Percentiles rank a stretch among this genome's conserved stretches.
phyloP scores from a whole-genome alignment of 2,888 invertebrate genomes.

The Catocala sponsa region DNA sequence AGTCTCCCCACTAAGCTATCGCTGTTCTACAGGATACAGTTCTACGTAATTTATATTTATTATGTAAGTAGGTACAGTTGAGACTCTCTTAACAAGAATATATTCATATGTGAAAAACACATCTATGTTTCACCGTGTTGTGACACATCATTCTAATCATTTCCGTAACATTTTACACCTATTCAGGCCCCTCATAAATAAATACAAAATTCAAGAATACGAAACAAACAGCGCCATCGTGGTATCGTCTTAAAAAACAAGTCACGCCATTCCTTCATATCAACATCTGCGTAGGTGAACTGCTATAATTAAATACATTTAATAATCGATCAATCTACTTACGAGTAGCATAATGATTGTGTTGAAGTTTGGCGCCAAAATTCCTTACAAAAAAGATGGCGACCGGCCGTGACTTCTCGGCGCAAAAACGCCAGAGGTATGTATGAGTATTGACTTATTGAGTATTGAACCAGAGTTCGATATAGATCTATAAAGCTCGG shows the following conservation, averaged over 20 bases:
- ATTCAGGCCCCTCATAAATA: conserved; percentile 73
- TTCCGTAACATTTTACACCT: conserved; percentile 63
- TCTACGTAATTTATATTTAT: no score
- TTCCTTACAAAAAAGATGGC: conserved; percentile 79
- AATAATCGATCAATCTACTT: conserved; percentile 33
- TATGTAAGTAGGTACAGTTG: no score
- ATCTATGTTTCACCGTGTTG: conserved; percentile 1
- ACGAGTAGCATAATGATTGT: conserved; percentile 56
- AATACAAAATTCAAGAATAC: conserved; percentile 64
- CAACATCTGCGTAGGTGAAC: conserved; percentile 41
- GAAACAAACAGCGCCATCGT: conserved; percentile 49
- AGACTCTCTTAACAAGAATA: neutral
- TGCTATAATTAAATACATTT: conserved; percentile 37
- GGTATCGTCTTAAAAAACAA: conserved; percentile 55
- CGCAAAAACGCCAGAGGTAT: conserved; percentile 61
- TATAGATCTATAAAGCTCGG: conserved; percentile 29
- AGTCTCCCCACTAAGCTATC: no score
- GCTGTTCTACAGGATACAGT: no score
- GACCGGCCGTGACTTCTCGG: conserved; percentile 81
- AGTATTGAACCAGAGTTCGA: conserved; percentile 22
- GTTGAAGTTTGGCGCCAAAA: conserved; percentile 82
- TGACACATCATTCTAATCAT: conserved; percentile 29
- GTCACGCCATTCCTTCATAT: conserved; percentile 50
- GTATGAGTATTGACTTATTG: conserved; percentile 52
- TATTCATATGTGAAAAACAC: conserved; percentile 2